Evolutionary conservation across 2,113 vertebrate genomes (phyloP).

Genomic region (Mesitornis unicolor): DNA sequence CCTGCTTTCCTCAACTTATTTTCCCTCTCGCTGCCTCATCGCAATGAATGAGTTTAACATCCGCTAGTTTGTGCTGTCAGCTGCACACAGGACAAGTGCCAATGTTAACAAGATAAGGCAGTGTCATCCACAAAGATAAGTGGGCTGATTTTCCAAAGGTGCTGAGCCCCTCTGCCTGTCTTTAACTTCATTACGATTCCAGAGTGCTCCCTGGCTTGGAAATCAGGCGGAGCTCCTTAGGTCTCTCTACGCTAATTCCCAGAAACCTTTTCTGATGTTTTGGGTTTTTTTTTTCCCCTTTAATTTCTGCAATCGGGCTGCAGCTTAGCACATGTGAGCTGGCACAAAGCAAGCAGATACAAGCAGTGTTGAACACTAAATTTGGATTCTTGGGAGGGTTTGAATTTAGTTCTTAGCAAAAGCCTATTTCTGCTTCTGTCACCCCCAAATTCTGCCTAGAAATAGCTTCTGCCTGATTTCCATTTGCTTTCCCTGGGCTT

Average conservation of each 20-base stretch:
- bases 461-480: slow-evolving; percentile 4
- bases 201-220: background rate
- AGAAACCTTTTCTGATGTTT: background rate
- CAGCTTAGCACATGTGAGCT: background rate
- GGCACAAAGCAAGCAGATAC: background rate
- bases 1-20: background rate
- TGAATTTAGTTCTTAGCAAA: background rate
- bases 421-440: slow-evolving; percentile 12
- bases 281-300: background rate
- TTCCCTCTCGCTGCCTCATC: background rate
- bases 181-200: background rate
- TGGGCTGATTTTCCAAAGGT: background rate
- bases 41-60: background rate
- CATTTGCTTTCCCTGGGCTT: background rate
- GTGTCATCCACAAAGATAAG: background rate
- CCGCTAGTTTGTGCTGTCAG: background rate
- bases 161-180: background rate
- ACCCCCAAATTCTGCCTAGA: background rate
- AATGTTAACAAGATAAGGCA: background rate
- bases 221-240: background rate
- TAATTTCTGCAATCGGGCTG: background rate
- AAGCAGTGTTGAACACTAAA: background rate
- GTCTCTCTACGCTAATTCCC: background rate
- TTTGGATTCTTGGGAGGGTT: background rate
- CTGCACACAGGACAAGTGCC: background rate